Conservation (phyloP, 2,888 invertebrate genomes). For the Gortyna flavago region DNA sequence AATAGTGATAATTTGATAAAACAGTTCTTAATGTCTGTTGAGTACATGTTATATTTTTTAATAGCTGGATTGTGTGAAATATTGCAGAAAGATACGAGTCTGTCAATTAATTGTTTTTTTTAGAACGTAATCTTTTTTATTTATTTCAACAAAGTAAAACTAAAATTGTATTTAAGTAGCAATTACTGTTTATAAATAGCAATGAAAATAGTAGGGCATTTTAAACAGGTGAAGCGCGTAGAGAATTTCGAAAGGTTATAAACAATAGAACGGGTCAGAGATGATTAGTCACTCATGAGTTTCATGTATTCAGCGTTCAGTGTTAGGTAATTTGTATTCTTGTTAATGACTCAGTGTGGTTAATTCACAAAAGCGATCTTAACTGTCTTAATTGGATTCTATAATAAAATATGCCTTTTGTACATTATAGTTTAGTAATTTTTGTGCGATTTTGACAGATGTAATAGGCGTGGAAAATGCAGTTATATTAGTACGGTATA, state of each 20-base stretch:
- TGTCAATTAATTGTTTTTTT: constrained; percentile 1
- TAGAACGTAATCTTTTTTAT: neutral
- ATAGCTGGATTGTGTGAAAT: constrained; percentile 39
- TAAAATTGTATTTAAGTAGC: constrained; percentile 10
- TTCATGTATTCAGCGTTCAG: constrained; percentile 70
- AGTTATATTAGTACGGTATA: constrained; percentile 34
- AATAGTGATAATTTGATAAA: constrained; percentile 24
- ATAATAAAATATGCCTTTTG: constrained; percentile 12
- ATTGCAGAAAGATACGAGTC: constrained; percentile 10
- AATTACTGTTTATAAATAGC: constrained; percentile 22
- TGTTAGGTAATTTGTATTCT: constrained; percentile 52
- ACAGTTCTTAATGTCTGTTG: constrained; percentile 24
- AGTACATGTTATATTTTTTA: constrained; percentile 14
- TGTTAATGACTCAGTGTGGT: constrained; percentile 51
- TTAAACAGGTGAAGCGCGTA: constrained; percentile 42
- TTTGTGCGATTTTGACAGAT: constrained; percentile 36
- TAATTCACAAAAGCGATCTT: constrained; percentile 41
- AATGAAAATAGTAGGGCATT: constrained; percentile 45
- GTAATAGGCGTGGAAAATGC: constrained; percentile 31
- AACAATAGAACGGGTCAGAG: constrained; percentile 68
- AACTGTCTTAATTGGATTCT: constrained; percentile 21
- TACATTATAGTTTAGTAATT: constrained; percentile 25
- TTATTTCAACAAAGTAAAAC: neutral
- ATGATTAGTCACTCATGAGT: constrained; percentile 70
- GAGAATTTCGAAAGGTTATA: constrained; percentile 63